Evolutionary conservation across 2,113 vertebrate genomes (phyloP), one percentile per base, ranked within the genome.

Genomic region (Probosciger aterrimus): DNA sequence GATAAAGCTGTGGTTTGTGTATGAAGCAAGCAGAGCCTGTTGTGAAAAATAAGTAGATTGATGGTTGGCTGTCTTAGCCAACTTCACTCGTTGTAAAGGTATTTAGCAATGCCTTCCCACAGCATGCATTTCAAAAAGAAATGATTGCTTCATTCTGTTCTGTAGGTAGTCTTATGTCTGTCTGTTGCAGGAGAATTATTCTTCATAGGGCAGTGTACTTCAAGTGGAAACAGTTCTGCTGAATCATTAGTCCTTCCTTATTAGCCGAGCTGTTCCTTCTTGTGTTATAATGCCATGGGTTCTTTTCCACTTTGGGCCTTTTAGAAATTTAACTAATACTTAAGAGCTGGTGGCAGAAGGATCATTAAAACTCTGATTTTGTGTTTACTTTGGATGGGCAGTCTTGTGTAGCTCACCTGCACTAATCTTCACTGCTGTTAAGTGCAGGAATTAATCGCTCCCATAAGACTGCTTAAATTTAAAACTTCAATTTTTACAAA

Each of bases 21-120:
- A 96, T 98, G 97, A 98, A 96, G 98, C 97, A 98, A 98, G 97
- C 62, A 8, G 93, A 96, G 31, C 86, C 74, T 95, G 88, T 98
- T 98, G 97, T 98, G 97, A 98, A 98, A 98, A 98, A 92, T 94
- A 73, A 95, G 95, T 95, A 93, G 91, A 96, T 97, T 97, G 80
- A 95, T 92, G 91, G 88, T 93, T 97, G 95, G 84, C 81, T 97
- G 19, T 97, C 97, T 98, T 98, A 97, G 96, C 96, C 97, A 98
- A 98, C 97, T 96, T 97, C 96, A 82, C 97, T 97, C 97, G 88
- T 98, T 98, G 97, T 97, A 96, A 97, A 98, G 74, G 65, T 93
- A 96, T 98, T 97, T 98, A 96, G 98, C 97, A 98, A 98, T 97
- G 83, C 88, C 94, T 97, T 97, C 97, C 97, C 97, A 97, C 97